Evolutionary conservation across 1,140 invertebrate genomes (phyloP).

Genomic region (Bombus fervidus): DNA sequence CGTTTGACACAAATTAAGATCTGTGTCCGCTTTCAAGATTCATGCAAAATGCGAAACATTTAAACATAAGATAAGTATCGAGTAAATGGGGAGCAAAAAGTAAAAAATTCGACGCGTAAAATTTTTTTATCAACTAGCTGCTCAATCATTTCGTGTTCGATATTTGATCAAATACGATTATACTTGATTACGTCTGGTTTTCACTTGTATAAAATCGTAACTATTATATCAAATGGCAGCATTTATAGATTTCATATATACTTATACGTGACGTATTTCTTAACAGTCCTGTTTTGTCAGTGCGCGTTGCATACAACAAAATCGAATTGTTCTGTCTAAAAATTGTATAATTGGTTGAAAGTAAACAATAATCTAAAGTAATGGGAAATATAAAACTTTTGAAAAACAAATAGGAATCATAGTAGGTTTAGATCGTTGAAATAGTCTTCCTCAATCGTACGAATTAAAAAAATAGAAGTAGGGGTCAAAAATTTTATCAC

Average conservation of each 20-base stretch:
- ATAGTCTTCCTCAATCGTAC: not conserved
- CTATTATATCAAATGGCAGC: conserved; percentile 69
- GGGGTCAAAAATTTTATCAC: not conserved
- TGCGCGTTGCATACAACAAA: not conserved
- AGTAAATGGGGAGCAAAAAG: not conserved
- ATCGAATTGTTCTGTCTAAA: not conserved
- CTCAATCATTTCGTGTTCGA: not conserved
- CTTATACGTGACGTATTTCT: not conserved
- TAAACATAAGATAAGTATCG: not conserved
- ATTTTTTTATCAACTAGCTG: not conserved
- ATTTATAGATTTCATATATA: conserved; percentile 65
- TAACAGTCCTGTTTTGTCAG: not conserved
- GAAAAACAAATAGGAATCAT: not conserved
- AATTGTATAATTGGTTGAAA: not conserved
- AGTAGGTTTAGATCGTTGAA: not conserved
- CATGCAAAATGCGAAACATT: not conserved
- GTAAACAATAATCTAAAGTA: not conserved
- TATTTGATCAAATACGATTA: not conserved
- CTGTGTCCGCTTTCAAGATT: not conserved
- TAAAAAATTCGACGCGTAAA: not conserved
- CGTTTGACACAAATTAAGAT: not conserved
- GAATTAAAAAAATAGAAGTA: not conserved
- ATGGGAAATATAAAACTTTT: not conserved
- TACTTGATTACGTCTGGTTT: not conserved
- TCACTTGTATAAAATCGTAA: conserved; percentile 6